phyloP scores from a whole-genome alignment of 2,113 vertebrate genomes.

The Tonatia bakeri region DNA sequence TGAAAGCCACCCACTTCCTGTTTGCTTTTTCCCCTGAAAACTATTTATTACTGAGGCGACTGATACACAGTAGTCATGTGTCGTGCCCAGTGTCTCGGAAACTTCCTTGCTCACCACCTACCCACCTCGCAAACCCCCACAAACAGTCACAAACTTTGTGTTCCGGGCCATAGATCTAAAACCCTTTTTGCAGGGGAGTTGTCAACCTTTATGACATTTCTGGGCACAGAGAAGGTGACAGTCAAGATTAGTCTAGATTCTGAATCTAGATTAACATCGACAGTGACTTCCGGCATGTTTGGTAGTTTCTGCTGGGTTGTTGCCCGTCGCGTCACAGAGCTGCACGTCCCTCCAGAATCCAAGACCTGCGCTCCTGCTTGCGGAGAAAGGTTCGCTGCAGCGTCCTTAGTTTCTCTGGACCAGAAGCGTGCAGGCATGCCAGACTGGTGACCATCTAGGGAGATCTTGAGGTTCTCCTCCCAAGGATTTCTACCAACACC shows the following conservation, averaged over 20 bases:
- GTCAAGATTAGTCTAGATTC: too few relatives aligned
- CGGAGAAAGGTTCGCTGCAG: neutral
- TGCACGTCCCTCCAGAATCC: neutral
- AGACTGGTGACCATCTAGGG: neutral
- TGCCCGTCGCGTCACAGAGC: neutral
- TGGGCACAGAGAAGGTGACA: too few relatives aligned
- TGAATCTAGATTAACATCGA: neutral
- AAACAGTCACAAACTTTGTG: neutral
- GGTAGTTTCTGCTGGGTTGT: neutral
- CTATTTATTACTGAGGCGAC: neutral
- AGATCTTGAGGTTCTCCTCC: neutral
- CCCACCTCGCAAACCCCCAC: neutral
- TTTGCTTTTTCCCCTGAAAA: neutral
- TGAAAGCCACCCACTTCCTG: constrained; percentile 48
- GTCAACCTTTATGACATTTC: neutral
- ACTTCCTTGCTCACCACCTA: neutral
- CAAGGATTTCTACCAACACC: neutral
- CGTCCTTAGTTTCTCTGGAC: neutral
- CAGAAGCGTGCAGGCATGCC: neutral
- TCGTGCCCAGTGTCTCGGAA: neutral
- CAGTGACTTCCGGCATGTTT: neutral
- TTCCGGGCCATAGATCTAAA: neutral
- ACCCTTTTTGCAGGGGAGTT: neutral
- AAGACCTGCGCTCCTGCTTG: neutral
- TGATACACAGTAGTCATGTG: neutral